These are phyloP conservation scores for Prosapia bicincta DNA, from an alignment of 2,888 invertebrate genomes.

Conservation along the genomic window DNA sequence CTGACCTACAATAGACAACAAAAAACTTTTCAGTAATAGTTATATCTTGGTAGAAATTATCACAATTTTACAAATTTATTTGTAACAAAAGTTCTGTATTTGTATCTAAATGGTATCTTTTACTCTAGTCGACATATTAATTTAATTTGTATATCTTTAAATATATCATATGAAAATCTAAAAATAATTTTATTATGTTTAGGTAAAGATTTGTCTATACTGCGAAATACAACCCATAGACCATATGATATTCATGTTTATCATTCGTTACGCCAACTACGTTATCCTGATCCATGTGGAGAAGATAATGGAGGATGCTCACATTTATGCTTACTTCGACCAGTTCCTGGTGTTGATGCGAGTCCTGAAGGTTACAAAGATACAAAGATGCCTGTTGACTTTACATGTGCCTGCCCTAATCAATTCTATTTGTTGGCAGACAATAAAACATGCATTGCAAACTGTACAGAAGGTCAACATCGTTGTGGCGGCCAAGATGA, in stretches of 20 bases:
- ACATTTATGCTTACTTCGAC: conserved; percentile 89
- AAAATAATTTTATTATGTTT: neutral
- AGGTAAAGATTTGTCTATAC: conserved; percentile 65
- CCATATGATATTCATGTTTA: conserved; percentile 93
- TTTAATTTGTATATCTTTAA: too few species aligned
- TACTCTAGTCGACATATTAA: too few species aligned
- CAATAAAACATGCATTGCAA: conserved; percentile 85
- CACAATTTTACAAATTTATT: too few species aligned
- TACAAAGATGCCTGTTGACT: conserved; percentile 68
- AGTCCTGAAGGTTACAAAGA: conserved; percentile 56
- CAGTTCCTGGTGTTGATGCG: conserved; percentile 49
- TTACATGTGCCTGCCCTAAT: conserved; percentile 92
- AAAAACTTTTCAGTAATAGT: too few species aligned
- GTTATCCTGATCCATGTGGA: conserved; percentile 87
- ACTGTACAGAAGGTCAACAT: conserved; percentile 90
- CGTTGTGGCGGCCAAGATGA: conserved; percentile 66
- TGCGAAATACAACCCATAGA: conserved; percentile 90
- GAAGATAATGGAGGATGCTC: conserved; percentile 93
- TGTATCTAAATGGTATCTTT: too few species aligned
- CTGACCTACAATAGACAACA: too few species aligned
- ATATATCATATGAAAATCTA: neutral
- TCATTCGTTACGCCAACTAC: conserved; percentile 82
- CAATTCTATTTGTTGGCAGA: conserved; percentile 81
- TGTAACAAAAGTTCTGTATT: too few species aligned
- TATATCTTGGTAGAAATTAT: too few species aligned